These are phyloP conservation scores for Cyprinodon diabolis DNA, from an alignment of 2,797 vertebrate genomes.

Conservation along the genomic window DNA sequence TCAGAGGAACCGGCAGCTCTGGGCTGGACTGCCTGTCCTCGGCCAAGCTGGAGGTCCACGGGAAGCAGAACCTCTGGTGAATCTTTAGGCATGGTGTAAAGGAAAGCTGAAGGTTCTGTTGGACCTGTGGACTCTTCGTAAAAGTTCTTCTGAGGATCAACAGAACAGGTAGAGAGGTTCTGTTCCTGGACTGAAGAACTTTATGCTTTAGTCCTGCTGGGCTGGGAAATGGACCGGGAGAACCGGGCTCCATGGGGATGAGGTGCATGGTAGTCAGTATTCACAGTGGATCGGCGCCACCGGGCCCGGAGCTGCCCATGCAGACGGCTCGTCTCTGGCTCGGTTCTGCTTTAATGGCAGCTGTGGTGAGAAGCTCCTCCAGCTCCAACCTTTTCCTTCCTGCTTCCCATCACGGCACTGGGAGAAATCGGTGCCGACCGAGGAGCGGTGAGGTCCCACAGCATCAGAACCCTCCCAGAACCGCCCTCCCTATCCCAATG, in stretches of 20 bases:
- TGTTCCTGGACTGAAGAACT: too few relatives aligned
- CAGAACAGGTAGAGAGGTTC: too few relatives aligned
- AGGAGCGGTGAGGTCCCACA: constrained; percentile 2
- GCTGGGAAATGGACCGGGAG: constrained; percentile 24
- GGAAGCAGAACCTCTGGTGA: neutral
- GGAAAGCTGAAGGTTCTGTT: too few relatives aligned
- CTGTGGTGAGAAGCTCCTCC: constrained; percentile 37
- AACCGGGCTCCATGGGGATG: constrained; percentile 25
- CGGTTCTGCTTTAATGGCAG: constrained; percentile 18
- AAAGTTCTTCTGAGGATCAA: too few relatives aligned
- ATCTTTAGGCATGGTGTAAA: too few relatives aligned
- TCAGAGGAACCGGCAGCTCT: neutral
- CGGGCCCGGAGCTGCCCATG: constrained; percentile 33
- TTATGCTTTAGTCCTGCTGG: constrained; percentile 4
- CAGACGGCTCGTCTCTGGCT: constrained; percentile 25
- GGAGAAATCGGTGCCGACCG: constrained; percentile 37
- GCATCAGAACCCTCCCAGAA: neutral
- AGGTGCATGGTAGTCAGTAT: constrained; percentile 29
- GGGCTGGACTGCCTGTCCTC: neutral
- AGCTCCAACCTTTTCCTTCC: constrained; percentile 11
- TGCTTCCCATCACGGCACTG: constrained; percentile 60
- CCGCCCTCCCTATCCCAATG: constrained; percentile 29
- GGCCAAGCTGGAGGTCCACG: neutral
- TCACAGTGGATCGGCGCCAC: constrained; percentile 67
- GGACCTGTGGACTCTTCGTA: too few relatives aligned